A percentile compares a stretch with the other conserved stretches of the same genome.
Conservation (phyloP, 2,888 invertebrate genomes). For the Alcis repandata region DNA sequence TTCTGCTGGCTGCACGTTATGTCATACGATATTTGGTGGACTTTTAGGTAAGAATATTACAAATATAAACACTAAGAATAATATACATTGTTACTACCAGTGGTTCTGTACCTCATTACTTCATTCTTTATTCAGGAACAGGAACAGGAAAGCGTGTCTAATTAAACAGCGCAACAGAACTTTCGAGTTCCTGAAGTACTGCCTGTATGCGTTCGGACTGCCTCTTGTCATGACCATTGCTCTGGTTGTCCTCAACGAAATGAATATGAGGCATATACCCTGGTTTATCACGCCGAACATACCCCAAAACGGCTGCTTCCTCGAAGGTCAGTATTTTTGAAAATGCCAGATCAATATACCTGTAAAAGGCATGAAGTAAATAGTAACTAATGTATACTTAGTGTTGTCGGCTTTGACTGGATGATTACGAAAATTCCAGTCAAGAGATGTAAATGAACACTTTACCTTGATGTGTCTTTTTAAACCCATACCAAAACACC, state of each 20-base stretch:
- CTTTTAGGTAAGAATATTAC: constrained; percentile 67
- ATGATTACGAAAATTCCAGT: no score
- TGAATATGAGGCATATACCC: constrained; percentile 57
- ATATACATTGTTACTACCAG: no score
- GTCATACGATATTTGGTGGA: constrained; percentile 82
- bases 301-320: constrained; percentile 63
- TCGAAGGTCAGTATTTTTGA: constrained; percentile 60
- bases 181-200: constrained; percentile 74
- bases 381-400: no score
- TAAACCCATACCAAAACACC: no score
- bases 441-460: no score
- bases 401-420: no score
- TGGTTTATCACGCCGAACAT: constrained; percentile 72
- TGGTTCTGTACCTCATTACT: no score
- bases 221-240: constrained; percentile 65
- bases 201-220: constrained; percentile 70
- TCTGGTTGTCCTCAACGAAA: constrained; percentile 54
- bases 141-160: no score
- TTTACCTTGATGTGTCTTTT: no score
- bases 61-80: not conserved
- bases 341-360: no score
- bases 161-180: constrained; percentile 72
- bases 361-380: no score
- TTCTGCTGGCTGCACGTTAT: constrained; percentile 81
- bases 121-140: constrained; percentile 63